A percentile compares a stretch with the other conserved stretches of the same genome.
Conservation (phyloP, 2,888 invertebrate species). For the Ellobium chinense region DNA sequence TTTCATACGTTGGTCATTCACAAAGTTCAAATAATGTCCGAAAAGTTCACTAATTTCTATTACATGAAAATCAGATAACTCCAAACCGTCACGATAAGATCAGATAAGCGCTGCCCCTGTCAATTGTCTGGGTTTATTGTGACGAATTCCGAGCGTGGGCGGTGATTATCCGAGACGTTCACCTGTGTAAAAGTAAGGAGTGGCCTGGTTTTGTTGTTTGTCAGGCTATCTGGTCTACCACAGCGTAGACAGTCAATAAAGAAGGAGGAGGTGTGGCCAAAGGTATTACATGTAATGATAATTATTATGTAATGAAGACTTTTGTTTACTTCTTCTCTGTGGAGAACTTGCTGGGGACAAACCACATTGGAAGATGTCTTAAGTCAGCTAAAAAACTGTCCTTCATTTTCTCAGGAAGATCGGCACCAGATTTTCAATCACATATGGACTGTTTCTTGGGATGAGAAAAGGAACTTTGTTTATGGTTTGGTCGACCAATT, state of each 20-base stretch:
- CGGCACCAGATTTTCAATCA: too few relatives aligned
- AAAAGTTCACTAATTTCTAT: neutral
- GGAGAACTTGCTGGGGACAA: too few relatives aligned
- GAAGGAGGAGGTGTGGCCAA: neutral
- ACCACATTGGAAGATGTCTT: too few relatives aligned
- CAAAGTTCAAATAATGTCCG: neutral
- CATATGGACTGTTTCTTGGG: too few relatives aligned
- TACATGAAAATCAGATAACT: neutral
- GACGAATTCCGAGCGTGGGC: neutral
- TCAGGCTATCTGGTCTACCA: neutral
- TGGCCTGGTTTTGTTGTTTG: neutral
- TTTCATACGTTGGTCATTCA: neutral
- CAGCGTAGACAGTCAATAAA: neutral
- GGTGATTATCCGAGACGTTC: neutral
- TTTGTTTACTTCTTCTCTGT: neutral
- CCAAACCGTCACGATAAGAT: neutral
- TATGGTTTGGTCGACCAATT: too few relatives aligned
- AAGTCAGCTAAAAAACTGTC: too few relatives aligned
- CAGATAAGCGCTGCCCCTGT: neutral
- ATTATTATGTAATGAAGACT: neutral
- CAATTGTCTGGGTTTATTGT: neutral
- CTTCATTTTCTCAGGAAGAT: too few relatives aligned
- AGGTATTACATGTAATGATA: neutral
- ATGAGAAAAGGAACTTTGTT: too few relatives aligned
- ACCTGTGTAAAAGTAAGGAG: neutral